A percentile compares a stretch with the other conserved stretches of the same genome.
Conservation (phyloP, 2,113 vertebrate species). For the Pycnonotus jocosus region DNA sequence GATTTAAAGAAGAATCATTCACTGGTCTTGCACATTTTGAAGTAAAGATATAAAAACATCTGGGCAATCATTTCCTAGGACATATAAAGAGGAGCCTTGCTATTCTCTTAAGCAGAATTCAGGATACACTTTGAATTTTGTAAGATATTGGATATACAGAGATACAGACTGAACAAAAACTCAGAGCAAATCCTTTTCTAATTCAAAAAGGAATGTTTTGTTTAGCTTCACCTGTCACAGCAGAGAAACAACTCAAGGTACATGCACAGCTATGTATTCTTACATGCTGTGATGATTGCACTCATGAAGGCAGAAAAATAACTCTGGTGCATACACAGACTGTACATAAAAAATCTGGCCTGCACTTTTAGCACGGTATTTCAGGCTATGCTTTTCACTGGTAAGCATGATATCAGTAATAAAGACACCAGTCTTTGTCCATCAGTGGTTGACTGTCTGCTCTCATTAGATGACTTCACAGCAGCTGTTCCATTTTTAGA, state of each 20-base stretch:
- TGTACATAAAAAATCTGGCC: neutral
- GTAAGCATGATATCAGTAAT: neutral
- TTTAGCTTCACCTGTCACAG: neutral
- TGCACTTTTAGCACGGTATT: neutral
- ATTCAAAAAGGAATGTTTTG: neutral
- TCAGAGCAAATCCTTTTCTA: neutral
- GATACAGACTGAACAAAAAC: neutral
- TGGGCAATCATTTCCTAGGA: neutral
- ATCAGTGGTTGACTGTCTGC: neutral
- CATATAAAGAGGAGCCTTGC: neutral
- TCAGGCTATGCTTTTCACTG: neutral
- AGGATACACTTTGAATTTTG: neutral
- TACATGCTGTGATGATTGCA: fast-evolving
- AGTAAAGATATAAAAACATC: neutral
- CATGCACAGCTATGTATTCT: neutral
- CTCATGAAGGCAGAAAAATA: neutral
- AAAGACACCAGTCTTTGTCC: neutral
- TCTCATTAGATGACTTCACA: neutral
- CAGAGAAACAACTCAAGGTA: neutral
- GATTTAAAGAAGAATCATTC: neutral
- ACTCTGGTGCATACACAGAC: neutral
- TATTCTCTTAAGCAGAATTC: neutral
- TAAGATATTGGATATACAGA: neutral
- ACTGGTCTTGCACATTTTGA: neutral
- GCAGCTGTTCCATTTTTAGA: neutral